A percentile compares a stretch with the other conserved stretches of the same genome.
Evolutionary conservation across 2,888 invertebrate genomes (phyloP).

Genomic region (Andrena camellia): DNA sequence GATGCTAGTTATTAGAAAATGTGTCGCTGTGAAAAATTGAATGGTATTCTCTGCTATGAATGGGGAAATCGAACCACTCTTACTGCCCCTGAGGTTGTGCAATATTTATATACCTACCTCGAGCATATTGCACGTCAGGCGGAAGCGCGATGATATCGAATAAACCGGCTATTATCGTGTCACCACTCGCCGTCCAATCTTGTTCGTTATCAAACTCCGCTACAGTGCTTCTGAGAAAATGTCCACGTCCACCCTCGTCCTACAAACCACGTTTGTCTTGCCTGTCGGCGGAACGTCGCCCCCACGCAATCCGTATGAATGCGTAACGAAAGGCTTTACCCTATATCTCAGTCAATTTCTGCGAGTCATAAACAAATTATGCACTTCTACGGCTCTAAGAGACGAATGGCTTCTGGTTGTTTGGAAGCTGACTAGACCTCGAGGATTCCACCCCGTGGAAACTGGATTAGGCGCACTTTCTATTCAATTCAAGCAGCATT

Average conservation of each 20-base stretch:
- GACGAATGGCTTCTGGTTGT: conserved; percentile 40
- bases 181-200: conserved; percentile 35
- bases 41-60: neutral
- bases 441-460: conserved; percentile 1
- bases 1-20: neutral
- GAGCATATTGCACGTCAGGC: conserved; percentile 20
- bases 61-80: neutral
- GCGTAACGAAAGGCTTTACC: conserved; percentile 46
- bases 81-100: neutral
- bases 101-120: neutral
- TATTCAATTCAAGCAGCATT: neutral
- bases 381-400: conserved; percentile 48
- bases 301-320: conserved; percentile 51
- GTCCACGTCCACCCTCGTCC: conserved; percentile 28
- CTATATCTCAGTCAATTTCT: conserved; percentile 49
- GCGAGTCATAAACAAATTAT: conserved; percentile 55
- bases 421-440: neutral
- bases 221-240: conserved; percentile 15
- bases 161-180: conserved; percentile 57
- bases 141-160: conserved; percentile 27
- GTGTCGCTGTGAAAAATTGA: neutral
- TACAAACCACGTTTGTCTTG: conserved; percentile 44
- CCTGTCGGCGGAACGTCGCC: conserved; percentile 19
- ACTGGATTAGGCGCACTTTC: neutral
- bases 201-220: conserved; percentile 44